phyloP scores from a whole-genome alignment of 2,797 vertebrate genomes.

The Lagorchestes hirsutus region DNA sequence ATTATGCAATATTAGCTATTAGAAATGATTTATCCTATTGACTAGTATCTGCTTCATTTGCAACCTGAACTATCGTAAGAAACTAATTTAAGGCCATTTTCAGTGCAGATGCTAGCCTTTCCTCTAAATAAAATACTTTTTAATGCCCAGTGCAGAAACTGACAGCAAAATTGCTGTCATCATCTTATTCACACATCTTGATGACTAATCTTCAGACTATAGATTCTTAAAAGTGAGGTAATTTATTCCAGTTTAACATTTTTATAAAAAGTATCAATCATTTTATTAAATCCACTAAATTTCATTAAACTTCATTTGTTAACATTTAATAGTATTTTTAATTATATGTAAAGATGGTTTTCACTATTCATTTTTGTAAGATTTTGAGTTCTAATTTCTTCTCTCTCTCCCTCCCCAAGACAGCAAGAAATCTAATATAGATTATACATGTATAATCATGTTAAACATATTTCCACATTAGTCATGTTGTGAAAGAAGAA shows the following conservation, averaged over 20 bases:
- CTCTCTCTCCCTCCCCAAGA: no score
- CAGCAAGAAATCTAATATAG: no score
- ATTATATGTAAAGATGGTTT: no score
- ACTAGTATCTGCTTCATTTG: neutral
- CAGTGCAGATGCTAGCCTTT: neutral
- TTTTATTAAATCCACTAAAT: neutral
- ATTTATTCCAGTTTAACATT: neutral
- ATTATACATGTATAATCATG: no score
- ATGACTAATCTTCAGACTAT: neutral
- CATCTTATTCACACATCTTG: neutral
- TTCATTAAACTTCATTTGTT: neutral
- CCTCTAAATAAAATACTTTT: neutral
- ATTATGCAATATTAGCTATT: neutral
- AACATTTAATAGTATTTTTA: no score
- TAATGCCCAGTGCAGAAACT: neutral
- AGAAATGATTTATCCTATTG: neutral
- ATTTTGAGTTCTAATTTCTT: no score
- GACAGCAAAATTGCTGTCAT: neutral
- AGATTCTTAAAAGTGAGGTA: neutral
- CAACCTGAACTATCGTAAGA: neutral
- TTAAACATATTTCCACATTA: no score
- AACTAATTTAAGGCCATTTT: neutral
- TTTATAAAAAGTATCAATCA: neutral
- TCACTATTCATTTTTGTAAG: no score
- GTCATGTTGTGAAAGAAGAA: no score